Conservation (phyloP, 2,113 vertebrate species). For the Heptranchias perlo region DNA sequence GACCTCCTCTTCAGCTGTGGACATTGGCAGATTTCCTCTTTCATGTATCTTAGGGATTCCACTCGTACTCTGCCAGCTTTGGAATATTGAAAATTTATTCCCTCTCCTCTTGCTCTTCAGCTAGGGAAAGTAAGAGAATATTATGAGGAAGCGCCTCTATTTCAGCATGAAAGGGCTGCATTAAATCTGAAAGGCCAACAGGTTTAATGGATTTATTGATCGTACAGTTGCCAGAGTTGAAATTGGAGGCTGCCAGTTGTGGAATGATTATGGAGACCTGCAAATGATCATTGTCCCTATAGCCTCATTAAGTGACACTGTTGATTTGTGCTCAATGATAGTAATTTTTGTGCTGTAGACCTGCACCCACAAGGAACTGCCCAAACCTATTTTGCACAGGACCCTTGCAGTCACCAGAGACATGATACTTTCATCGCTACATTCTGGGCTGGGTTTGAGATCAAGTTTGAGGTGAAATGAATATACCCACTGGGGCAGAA, state of each 20-base stretch:
- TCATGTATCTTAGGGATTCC: not conserved
- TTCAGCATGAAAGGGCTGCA: not conserved
- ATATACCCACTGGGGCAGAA: not conserved
- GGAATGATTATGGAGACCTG: not conserved
- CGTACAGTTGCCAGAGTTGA: not conserved
- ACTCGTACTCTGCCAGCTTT: not conserved
- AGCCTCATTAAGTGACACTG: not conserved
- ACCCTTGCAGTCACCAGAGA: not conserved
- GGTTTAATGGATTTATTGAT: not conserved
- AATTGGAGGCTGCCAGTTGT: not conserved
- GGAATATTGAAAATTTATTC: not conserved
- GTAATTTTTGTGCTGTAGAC: not conserved
- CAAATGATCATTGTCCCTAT: not conserved
- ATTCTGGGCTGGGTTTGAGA: not conserved
- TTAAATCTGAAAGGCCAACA: not conserved
- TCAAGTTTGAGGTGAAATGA: not conserved
- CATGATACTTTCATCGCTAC: not conserved
- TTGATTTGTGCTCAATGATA: not conserved
- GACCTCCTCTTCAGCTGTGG: not conserved
- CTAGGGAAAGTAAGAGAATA: not conserved
- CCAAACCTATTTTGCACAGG: not conserved
- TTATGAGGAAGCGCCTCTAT: not conserved
- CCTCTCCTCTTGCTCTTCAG: not conserved
- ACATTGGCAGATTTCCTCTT: not conserved
- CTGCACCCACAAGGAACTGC: not conserved